Conservation (phyloP, 2,888 invertebrate species). For the Epistrophella euchroma region DNA sequence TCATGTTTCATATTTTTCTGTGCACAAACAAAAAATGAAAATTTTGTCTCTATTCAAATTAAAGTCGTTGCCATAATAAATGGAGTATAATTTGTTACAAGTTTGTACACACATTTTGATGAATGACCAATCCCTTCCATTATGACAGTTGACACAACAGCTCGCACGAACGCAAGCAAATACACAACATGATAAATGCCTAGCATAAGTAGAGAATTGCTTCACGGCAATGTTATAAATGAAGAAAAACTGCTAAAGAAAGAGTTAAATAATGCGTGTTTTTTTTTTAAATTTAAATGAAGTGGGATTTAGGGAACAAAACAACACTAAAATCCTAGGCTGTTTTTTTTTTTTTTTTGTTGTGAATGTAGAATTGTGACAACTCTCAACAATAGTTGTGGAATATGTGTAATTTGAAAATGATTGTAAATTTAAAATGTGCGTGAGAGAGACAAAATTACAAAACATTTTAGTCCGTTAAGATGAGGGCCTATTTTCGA, state of each 20-base stretch:
- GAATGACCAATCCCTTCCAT: neutral
- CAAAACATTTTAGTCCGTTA: no score
- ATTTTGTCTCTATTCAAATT: neutral
- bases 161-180: conserved; percentile 12
- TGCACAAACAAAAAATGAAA: neutral
- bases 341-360: neutral
- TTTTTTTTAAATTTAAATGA: neutral
- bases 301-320: neutral
- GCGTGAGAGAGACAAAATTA: neutral
- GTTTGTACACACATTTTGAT: neutral
- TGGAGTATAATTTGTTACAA: conserved; percentile 3
- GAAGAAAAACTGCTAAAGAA: neutral
- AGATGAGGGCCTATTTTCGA: no score
- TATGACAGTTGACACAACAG: conserved; percentile 17
- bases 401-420: no score
- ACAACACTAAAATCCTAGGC: neutral
- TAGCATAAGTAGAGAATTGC: conserved; percentile 4
- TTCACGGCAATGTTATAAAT: conserved; percentile 20
- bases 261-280: neutral
- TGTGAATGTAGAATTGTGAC: neutral
- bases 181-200: conserved; percentile 35
- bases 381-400: neutral
- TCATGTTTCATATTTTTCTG: neutral
- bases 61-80: neutral
- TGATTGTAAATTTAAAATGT: no score